Base-by-base conservation (phyloP, 2,797 vertebrate genomes). In the Sus cebifrons region DNA sequence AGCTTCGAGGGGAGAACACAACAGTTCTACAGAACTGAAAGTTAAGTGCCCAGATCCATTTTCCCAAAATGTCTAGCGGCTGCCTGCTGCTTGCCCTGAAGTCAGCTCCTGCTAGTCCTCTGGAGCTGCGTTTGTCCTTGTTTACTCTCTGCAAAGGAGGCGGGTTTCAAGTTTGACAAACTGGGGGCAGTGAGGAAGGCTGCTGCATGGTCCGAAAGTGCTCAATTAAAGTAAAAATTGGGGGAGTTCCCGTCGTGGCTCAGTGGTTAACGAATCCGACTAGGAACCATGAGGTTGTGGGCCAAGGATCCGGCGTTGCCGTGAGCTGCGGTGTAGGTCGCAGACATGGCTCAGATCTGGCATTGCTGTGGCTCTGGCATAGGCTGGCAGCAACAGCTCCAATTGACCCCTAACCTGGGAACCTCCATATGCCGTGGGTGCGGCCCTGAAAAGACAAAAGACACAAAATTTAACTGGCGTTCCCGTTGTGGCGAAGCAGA, bases 211-310 rank as follows among this genome's bases (percentile, higher is more conserved):
- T 86, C 56, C 70, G 70, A 95, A 95, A 92, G 79, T 74, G 52
- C n/a, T 90, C 68, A 15, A n/a, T 84, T 87, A 82, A 75, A 84
- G 92, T 92, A 87, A 89, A 92, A 68, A 75, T 4, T 25, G 27
- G 89, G 89, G 44, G 44, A 49, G 44, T 49, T 49, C 44, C 44
- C 44, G 44, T 49, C 9, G 44, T 49, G 44, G 44, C 9, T 36
- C 36, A 36, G 36, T 36, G 36, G 36, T 36, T 36, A 36, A 36
- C 36, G 36, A 36, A 36, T 36, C 36, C 36, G 36, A 36, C 36
- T 36, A 36, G 36, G 36, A 36, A 36, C 36, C 36, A 36, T 36
- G 36, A 36, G 36, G 36, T 36, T 36, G 36, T 4, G 36, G 36
- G 36, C 36, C 36, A 36, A 36, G 36, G 36, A 36, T 36, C 3